Evolutionary conservation across 2,888 invertebrate genomes (phyloP).

Genomic region (Tetragnatha montana): DNA sequence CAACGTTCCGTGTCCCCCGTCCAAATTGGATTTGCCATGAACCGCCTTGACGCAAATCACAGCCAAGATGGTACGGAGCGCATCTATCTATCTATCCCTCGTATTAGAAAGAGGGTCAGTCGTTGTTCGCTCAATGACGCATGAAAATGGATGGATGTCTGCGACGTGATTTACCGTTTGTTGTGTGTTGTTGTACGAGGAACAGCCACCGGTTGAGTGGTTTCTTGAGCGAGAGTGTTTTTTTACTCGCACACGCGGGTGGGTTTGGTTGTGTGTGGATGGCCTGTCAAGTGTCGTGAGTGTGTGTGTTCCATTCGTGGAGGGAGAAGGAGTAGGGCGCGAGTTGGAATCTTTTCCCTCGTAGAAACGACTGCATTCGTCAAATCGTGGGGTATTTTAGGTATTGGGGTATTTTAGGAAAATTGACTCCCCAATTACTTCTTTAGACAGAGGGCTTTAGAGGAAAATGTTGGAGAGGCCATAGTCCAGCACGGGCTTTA

Average conservation of each 20-base stretch:
- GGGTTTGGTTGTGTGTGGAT: neutral
- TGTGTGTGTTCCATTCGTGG: no score
- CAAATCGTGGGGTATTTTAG: no score
- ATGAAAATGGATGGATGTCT: constrained; percentile 43
- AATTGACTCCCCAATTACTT: no score
- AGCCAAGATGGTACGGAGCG: constrained; percentile 14
- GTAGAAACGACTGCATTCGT: no score
- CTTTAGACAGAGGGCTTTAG: no score
- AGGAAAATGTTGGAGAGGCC: no score
- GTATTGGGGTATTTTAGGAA: no score
- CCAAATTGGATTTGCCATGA: neutral
- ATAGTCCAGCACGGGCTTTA: no score
- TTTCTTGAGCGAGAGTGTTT: constrained; percentile 41
- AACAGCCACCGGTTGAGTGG: constrained; percentile 14
- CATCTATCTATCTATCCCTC: neutral
- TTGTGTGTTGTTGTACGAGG: neutral
- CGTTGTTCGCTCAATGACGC: constrained; percentile 47
- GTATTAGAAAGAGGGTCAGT: constrained; percentile 14
- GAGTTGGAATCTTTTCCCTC: no score
- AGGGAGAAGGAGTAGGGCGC: no score
- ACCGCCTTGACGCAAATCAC: constrained; percentile 8
- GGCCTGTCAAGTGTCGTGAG: no score
- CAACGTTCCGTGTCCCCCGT: constrained; percentile 22
- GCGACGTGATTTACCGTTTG: constrained; percentile 32
- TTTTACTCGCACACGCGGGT: neutral